phyloP scores from a whole-genome alignment of 1,140 invertebrate species.

The Gonioctena quinquepunctata region DNA sequence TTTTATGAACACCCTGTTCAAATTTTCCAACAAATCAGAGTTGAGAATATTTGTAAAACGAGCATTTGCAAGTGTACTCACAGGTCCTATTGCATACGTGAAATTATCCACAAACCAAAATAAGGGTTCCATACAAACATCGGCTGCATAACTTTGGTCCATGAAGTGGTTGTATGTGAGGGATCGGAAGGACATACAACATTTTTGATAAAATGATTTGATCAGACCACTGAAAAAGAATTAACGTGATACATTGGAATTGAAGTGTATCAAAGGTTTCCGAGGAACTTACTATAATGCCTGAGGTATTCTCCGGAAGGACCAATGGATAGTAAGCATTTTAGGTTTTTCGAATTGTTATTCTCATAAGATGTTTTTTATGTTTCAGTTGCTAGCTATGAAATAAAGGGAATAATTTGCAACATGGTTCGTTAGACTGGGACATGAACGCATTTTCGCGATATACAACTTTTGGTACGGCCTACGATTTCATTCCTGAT shows the following conservation, averaged over 20 bases:
- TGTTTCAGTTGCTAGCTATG: too few relatives aligned
- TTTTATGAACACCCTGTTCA: too few relatives aligned
- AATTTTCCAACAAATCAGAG: too few relatives aligned
- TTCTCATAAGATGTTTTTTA: too few relatives aligned
- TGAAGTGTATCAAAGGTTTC: background rate
- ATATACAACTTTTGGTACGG: too few relatives aligned
- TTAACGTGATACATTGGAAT: background rate
- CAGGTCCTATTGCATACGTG: slow-evolving; percentile 81
- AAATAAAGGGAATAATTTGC: too few relatives aligned
- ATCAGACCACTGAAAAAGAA: slow-evolving; percentile 41
- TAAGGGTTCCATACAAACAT: slow-evolving; percentile 88
- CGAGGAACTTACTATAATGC: background rate
- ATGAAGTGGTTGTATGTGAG: slow-evolving; percentile 78
- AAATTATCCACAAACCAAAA: slow-evolving; percentile 96
- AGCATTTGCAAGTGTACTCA: too few relatives aligned
- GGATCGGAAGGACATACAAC: slow-evolving; percentile 55
- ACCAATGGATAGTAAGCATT: slow-evolving; percentile 47
- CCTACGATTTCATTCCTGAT: too few relatives aligned
- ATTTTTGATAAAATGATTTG: slow-evolving; percentile 43
- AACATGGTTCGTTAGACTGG: too few relatives aligned
- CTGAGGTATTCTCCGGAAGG: slow-evolving; percentile 38
- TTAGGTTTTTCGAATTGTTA: slow-evolving; percentile 10
- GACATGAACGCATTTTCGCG: too few relatives aligned
- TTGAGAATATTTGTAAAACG: too few relatives aligned
- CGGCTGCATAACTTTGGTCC: slow-evolving; percentile 76